Conservation (phyloP, 2,797 vertebrate genomes). For the Crypturellus tataupa region DNA sequence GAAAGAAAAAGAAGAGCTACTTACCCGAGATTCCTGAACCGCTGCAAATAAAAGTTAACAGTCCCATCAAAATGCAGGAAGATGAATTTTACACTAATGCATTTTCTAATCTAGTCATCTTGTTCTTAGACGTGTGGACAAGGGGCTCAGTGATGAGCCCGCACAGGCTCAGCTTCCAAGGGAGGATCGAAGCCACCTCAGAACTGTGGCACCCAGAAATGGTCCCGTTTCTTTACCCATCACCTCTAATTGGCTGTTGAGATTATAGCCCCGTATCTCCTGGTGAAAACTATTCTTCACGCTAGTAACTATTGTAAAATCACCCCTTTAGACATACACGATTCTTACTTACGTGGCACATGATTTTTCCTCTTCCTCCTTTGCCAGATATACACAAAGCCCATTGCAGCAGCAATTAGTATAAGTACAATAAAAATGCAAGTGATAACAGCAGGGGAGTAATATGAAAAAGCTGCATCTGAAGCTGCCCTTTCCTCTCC, state of each 20-base stretch:
- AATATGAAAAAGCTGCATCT: not conserved
- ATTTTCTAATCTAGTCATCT: not conserved
- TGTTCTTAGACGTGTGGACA: fast-evolving
- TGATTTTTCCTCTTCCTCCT: not conserved
- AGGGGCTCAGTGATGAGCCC: too few relatives aligned
- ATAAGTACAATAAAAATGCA: too few relatives aligned
- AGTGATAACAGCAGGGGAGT: too few relatives aligned
- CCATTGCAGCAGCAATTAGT: fast-evolving
- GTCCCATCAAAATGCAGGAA: not conserved
- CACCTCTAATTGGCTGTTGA: not conserved
- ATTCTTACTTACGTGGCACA: fast-evolving
- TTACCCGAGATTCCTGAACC: not conserved
- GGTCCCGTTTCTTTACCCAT: not conserved
- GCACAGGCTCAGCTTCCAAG: too few relatives aligned
- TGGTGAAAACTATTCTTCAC: not conserved
- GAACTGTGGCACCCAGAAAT: not conserved
- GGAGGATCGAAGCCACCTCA: too few relatives aligned
- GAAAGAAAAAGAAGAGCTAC: not conserved
- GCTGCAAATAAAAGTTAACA: not conserved
- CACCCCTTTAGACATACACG: fast-evolving
- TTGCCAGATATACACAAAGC: not conserved
- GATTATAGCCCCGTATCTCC: not conserved
- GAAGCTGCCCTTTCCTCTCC: not conserved
- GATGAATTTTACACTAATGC: not conserved
- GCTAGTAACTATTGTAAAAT: not conserved